phyloP scores from a whole-genome alignment of 2,888 invertebrate genomes.

The Papilio elwesi region DNA sequence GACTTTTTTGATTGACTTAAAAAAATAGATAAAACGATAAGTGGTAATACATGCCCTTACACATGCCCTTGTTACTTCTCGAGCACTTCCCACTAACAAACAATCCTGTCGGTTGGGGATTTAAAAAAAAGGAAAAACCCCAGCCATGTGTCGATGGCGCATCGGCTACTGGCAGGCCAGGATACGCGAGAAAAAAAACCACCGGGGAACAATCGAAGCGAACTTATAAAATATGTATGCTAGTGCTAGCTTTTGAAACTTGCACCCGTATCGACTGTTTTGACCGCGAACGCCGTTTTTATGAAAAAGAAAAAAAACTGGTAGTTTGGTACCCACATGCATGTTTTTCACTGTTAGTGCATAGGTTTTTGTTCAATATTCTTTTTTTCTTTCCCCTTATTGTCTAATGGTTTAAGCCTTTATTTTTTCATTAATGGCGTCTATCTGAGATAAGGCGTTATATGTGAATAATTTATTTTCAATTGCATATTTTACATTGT shows the following conservation, averaged over 20 bases:
- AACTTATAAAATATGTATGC: conserved; percentile 83
- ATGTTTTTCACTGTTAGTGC: conserved; percentile 38
- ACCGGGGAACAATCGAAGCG: conserved; percentile 82
- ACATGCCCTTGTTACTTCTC: conserved; percentile 42
- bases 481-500: no score
- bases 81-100: conserved; percentile 61
- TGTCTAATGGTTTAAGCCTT: conserved; percentile 40
- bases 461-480: no score
- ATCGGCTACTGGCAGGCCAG: conserved; percentile 70
- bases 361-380: conserved; percentile 47
- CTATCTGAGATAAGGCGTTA: no score
- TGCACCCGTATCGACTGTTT: conserved; percentile 71
- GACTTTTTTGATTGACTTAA: no score
- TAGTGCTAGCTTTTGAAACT: conserved; percentile 76
- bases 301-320: conserved; percentile 50
- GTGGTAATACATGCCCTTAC: not conserved
- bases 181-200: conserved; percentile 72
- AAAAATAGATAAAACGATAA: not conserved
- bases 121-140: conserved; percentile 62
- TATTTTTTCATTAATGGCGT: not conserved
- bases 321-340: conserved; percentile 39
- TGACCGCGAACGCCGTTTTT: conserved; percentile 79
- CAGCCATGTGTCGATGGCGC: conserved; percentile 74
- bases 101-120: conserved; percentile 60
- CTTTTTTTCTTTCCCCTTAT: conserved; percentile 42